Conservation (phyloP, 30 jellyfish, hydroid and myxozoan genomes). For the Aurelia aurita region DNA sequence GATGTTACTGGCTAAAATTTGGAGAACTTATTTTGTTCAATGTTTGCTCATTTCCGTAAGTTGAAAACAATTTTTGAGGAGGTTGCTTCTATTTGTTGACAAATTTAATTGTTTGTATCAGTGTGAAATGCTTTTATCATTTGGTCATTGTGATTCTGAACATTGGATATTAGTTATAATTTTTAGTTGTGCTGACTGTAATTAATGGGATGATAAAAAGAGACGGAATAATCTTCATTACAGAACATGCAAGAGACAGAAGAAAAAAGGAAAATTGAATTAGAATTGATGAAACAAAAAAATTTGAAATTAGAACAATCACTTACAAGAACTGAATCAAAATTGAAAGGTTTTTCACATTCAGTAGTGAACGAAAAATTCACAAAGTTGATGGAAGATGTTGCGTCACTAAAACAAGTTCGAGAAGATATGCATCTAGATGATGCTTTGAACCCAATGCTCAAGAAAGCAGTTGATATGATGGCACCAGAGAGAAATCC, state of each 20-base stretch:
- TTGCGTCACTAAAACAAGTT: constrained; percentile 14
- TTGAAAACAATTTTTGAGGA: too few species aligned
- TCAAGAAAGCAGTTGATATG: constrained; percentile 39
- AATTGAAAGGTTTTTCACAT: background rate
- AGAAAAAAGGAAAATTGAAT: constrained; percentile 37
- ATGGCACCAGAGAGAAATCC: constrained; percentile 12
- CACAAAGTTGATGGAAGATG: constrained; percentile 7
- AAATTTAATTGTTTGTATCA: too few species aligned
- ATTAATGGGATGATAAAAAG: too few species aligned
- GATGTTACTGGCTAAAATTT: too few species aligned
- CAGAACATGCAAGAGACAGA: constrained; percentile 1
- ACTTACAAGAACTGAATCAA: constrained; percentile 13
- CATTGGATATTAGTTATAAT: too few species aligned
- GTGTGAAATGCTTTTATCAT: too few species aligned
- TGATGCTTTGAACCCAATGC: constrained; percentile 9
- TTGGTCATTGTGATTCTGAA: too few species aligned
- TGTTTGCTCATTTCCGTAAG: too few species aligned
- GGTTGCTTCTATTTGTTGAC: too few species aligned
- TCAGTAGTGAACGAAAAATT: constrained; percentile 2
- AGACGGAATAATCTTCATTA: background rate
- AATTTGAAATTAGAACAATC: constrained; percentile 29
- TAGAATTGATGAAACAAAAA: constrained; percentile 22
- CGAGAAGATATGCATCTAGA: constrained; percentile 39
- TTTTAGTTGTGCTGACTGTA: too few species aligned
- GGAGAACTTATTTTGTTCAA: too few species aligned